Percentiles rank a stretch among this genome's conserved stretches.
Evolutionary conservation across 1,140 invertebrate genomes (phyloP).

Genomic region (Drosophila serrata): DNA sequence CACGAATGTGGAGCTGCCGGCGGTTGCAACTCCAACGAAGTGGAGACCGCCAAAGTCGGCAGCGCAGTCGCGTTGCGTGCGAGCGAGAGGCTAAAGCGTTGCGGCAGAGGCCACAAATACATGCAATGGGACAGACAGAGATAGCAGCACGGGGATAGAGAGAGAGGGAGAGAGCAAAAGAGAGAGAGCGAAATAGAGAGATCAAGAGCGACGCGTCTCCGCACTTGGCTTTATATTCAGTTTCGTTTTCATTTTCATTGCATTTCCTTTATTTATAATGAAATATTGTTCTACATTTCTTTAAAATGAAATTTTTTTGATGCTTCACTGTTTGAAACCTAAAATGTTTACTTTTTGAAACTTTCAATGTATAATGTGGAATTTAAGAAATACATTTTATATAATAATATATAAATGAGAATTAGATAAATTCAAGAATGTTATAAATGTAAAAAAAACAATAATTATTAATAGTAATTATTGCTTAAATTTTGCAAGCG

Average conservation of each 20-base stretch:
- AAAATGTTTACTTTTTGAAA: neutral
- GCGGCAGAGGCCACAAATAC: conserved; percentile 24
- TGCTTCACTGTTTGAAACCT: neutral
- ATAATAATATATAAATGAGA: neutral
- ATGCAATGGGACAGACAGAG: conserved; percentile 6
- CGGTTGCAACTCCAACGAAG: conserved; percentile 78
- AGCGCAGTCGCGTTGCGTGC: conserved; percentile 42
- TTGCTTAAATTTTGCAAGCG: neutral
- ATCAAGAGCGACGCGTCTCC: conserved; percentile 27
- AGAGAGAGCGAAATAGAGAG: neutral
- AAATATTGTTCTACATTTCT: too few species aligned
- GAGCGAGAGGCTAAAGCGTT: conserved; percentile 21
- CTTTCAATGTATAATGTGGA: neutral
- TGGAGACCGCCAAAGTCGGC: conserved; percentile 53
- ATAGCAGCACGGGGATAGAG: neutral
- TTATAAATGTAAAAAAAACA: too few species aligned
- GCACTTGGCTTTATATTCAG: conserved; percentile 68
- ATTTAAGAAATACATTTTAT: neutral
- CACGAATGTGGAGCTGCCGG: conserved; percentile 66
- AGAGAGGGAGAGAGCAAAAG: conserved; percentile 7
- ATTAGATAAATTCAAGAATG: neutral
- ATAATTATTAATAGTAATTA: neutral
- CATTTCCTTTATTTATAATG: too few species aligned
- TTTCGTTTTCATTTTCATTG: too few species aligned
- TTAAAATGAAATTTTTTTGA: too few species aligned